Evolutionary conservation across 1,140 invertebrate species (phyloP).

Genomic region (Triops cancriformis): DNA sequence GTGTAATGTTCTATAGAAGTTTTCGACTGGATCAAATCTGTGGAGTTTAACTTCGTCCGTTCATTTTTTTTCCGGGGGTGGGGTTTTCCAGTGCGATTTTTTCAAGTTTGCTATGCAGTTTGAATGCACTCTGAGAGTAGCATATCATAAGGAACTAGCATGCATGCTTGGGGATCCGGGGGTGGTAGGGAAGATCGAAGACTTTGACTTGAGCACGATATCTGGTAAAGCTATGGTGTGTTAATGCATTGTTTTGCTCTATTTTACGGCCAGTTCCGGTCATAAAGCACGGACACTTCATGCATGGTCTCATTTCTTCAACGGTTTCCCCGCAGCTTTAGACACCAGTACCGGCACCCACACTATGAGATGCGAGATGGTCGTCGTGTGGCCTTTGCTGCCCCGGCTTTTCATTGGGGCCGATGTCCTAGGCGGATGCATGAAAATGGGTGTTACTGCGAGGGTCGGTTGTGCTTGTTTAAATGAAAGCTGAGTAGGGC

Average conservation of each 20-base stretch:
- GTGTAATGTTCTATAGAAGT: conserved; percentile 1
- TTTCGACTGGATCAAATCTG: conserved; percentile 1
- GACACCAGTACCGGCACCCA: no score
- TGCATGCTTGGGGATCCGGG: background rate
- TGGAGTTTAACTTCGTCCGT: background rate
- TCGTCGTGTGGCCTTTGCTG: background rate
- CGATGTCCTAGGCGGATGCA: background rate
- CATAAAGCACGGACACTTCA: conserved; percentile 13
- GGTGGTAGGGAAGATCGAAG: background rate
- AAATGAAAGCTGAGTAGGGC: background rate
- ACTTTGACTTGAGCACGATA: background rate
- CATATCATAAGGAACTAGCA: background rate
- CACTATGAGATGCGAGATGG: background rate
- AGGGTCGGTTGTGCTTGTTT: background rate
- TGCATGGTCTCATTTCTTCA: background rate
- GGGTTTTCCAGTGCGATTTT: background rate
- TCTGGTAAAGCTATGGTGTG: background rate
- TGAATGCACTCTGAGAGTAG: background rate
- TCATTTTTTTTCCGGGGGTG: background rate
- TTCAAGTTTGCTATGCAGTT: background rate
- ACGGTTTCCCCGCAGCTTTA: background rate
- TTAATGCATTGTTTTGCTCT: conserved; percentile 1
- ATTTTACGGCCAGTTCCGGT: background rate
- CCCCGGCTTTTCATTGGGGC: background rate
- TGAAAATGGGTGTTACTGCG: background rate